Conservation (phyloP, 2,797 vertebrate genomes). For the Jordanella pulchra region DNA sequence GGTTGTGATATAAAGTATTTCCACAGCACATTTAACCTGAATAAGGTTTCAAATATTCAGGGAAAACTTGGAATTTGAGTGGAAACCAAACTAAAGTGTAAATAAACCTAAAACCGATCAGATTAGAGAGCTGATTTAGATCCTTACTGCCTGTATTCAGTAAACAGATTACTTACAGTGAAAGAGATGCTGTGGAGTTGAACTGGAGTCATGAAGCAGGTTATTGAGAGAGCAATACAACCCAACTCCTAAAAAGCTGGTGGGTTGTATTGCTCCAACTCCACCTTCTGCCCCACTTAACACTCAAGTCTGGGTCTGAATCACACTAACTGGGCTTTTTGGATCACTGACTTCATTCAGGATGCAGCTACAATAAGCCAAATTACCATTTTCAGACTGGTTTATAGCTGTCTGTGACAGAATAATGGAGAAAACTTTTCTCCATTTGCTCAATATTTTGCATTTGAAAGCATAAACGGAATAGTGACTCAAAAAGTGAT, state of each 20-base stretch:
- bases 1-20: neutral
- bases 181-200: slow-evolving; percentile 6
- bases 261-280: too few relatives aligned
- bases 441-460: too few relatives aligned
- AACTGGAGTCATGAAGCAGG: slow-evolving; percentile 25
- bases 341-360: slow-evolving; percentile 66
- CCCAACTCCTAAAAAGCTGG: neutral
- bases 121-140: too few relatives aligned
- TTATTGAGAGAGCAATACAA: neutral
- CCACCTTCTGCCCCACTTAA: slow-evolving; percentile 9
- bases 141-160: neutral
- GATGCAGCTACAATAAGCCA: neutral
- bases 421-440: too few relatives aligned
- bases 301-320: slow-evolving; percentile 30
- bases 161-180: slow-evolving; percentile 33
- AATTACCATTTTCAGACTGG: too few relatives aligned
- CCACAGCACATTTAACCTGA: neutral
- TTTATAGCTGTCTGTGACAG: too few relatives aligned
- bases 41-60: neutral
- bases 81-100: neutral
- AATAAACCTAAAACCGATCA: neutral
- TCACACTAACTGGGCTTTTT: slow-evolving; percentile 65
- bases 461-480: too few relatives aligned
- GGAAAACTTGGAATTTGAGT: neutral
- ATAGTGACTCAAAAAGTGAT: too few relatives aligned